A percentile compares a stretch with the other conserved stretches of the same genome.
Conservation (phyloP, 2,113 vertebrate genomes). For the Actenoides hombroni region DNA sequence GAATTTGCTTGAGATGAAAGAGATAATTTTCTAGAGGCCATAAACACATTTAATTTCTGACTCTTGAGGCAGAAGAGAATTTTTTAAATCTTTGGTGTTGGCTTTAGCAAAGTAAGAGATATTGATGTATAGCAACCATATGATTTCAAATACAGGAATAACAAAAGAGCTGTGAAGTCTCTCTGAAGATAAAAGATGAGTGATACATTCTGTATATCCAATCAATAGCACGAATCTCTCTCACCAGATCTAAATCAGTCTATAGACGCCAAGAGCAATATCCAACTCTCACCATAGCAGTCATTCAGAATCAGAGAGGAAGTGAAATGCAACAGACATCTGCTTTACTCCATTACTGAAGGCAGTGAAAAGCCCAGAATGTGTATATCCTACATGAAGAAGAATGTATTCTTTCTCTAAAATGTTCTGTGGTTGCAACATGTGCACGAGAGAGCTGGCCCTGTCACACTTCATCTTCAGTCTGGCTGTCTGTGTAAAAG, state of each 20-base stretch:
- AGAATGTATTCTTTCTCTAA: background rate
- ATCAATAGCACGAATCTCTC: constrained; percentile 4
- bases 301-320: background rate
- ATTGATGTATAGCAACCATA: constrained; percentile 2
- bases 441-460: background rate
- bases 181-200: constrained; percentile 39
- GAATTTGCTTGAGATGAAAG: constrained; percentile 41
- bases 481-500: background rate
- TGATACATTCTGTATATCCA: background rate
- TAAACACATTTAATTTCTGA: constrained; percentile 28
- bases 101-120: constrained; percentile 3
- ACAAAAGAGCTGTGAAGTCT: constrained; percentile 16
- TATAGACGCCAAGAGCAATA: background rate
- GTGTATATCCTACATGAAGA: background rate
- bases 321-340: background rate
- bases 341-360: background rate
- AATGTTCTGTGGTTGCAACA: background rate
- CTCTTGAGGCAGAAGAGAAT: constrained; percentile 29
- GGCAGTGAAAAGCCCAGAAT: background rate
- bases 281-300: background rate
- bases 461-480: background rate
- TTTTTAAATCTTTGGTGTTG: background rate
- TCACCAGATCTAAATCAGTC: background rate
- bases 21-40: constrained; percentile 8
- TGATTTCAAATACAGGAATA: constrained; percentile 30